A percentile compares a stretch with the other conserved stretches of the same genome.
phyloP scores from a whole-genome alignment of 2,113 vertebrate species.

The Zapornia atra region DNA sequence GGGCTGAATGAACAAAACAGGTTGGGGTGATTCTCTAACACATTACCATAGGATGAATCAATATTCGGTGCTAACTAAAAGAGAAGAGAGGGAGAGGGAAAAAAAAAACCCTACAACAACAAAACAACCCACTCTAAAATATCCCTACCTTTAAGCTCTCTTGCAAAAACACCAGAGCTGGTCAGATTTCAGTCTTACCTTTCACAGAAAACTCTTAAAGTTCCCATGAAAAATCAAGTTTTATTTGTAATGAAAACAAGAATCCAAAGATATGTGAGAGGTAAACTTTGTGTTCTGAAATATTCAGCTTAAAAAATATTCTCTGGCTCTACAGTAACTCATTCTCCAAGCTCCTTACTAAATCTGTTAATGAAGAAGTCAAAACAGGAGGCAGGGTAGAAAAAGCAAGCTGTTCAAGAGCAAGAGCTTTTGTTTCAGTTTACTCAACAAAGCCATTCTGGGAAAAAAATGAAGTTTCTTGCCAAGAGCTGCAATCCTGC shows the following conservation, averaged over 20 bases:
- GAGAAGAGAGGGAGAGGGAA: neutral
- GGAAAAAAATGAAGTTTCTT: neutral
- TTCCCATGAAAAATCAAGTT: neutral
- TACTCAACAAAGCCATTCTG: slow-evolving; percentile 38
- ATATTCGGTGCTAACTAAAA: neutral
- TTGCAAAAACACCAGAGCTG: neutral
- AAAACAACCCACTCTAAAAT: neutral
- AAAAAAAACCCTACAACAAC: neutral
- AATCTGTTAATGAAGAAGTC: neutral
- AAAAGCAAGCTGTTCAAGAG: slow-evolving; percentile 4
- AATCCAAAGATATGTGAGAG: neutral
- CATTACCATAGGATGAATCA: neutral
- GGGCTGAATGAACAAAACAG: neutral
- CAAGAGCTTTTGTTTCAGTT: slow-evolving; percentile 54
- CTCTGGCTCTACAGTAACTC: neutral
- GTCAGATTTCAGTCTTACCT: neutral
- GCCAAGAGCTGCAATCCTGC: slow-evolving; percentile 49
- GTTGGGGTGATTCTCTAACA: neutral
- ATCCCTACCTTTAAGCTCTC: neutral
- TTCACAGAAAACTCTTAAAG: neutral
- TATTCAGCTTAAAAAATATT: neutral
- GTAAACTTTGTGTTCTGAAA: neutral
- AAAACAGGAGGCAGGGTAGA: neutral
- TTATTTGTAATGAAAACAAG: neutral
- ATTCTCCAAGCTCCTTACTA: neutral